Base-by-base conservation (phyloP, 1,140 invertebrate species). In the Sycophaga agraensis region DNA sequence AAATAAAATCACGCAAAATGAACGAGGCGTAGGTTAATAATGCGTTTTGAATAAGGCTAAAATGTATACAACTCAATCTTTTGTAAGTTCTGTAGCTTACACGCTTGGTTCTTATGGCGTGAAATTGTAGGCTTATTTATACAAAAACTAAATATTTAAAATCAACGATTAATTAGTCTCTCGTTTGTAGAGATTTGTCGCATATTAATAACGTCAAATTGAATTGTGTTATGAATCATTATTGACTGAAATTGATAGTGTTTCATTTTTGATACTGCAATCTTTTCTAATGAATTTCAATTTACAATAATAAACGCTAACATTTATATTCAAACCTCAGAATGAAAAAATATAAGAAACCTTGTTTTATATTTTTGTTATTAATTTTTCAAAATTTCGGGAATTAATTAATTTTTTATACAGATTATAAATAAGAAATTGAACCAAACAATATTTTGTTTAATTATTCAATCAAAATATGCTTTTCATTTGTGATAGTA, bases 11-110 rank as follows among this genome's bases (percentile, higher is more conserved):
- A 59, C 35, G 24, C 28, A 39, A 28, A 42, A 50, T 6, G 24
- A 45, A 14, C 16, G 6, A 55, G 24, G 39, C 53, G 34, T 8
- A 8, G 42, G 42, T 57, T 57, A 57, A 57, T 57, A 14, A n/a
- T 37, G 31, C 31, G 4, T 16, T 37, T 1, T 22, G 19, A 34
- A 9, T 19, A 37, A 37, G 54, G 31, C 31, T 21, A 46, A 46
- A 45, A 17, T 37, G 24, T 46, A 7, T n/a, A 12, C 1, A 43
- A 40, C 40, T 34, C 9, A 24, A 12, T 7, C 24, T 26, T 39
- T 51, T 51, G 12, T 55, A 24, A 2, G 24, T n/a, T 3, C 16
- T 22, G 14, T 39, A 53, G 50, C 35, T 40, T 16, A 5, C 21
- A n/a, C 12, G 31, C 11, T 16, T 4, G 35, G 4, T 7, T 14